phyloP scores from a whole-genome alignment of 1,140 invertebrate genomes.

The Leptinotarsa defecta region DNA sequence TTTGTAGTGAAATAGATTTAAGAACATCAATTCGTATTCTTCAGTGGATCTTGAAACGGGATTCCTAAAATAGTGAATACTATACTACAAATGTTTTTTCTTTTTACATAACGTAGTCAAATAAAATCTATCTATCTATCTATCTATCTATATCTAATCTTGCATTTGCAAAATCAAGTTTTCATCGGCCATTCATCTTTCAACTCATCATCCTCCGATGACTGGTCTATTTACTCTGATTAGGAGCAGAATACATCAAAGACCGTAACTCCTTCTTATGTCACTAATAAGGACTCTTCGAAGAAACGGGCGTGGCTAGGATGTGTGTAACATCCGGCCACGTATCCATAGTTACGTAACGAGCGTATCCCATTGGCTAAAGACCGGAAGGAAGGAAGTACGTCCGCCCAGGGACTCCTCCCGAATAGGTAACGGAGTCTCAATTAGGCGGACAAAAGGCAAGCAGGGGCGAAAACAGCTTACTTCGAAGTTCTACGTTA shows the following conservation, averaged over 20 bases:
- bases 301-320: conserved; percentile 16
- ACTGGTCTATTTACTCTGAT: conserved; percentile 17
- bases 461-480: conserved; percentile 13
- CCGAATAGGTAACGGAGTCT: conserved; percentile 32
- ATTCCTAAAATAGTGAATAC: no score
- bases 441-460: conserved; percentile 30
- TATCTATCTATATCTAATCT: no score
- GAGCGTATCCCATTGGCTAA: conserved; percentile 37
- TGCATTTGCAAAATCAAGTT: no score
- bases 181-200: not conserved
- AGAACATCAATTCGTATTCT: no score
- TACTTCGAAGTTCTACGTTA: conserved; percentile 15
- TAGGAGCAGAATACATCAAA: conserved; percentile 20
- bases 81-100: no score
- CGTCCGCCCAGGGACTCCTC: conserved; percentile 27
- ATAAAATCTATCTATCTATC: no score
- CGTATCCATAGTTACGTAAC: conserved; percentile 32
- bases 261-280: conserved; percentile 21
- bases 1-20: no score
- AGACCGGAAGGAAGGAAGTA: conserved; percentile 43
- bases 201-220: not conserved
- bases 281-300: conserved; percentile 25
- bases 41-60: no score
- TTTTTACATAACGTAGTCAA: no score
- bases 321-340: conserved; percentile 22